Base-by-base conservation (phyloP, 2,113 vertebrate species). In the Boleophthalmus pectinirostris region DNA sequence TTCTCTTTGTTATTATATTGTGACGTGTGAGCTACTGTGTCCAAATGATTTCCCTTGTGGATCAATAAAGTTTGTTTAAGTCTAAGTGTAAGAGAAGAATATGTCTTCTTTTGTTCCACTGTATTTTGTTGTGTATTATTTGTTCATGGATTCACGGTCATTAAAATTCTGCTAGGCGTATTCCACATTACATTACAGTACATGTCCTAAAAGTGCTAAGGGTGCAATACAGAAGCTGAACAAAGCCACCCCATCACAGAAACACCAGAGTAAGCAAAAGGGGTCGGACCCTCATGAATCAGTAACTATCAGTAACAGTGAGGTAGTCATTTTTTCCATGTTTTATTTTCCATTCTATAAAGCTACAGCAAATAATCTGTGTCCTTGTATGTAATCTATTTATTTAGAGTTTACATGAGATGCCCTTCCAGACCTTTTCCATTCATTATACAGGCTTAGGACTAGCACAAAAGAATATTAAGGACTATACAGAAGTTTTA, bases 191-290 rank as follows among this genome's bases (percentile, higher is more conserved):
- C 84, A 76, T 57, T 64, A 73, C 68, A 80, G 74, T 72, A 82
- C 69, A 53, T 8, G 57, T 68, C 46, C 33, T 29, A 23, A 81
- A 82, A 87, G 54, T 73, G 83, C 78, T 79, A 68, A 58, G 23
- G 20, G 23, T 63, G 78, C 75, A 85, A 78, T 79, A 86, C 72
- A 47, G 79, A 61, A n/a, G 66, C 54, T 74, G 33, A 70, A 75
- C 72, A 79, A 80, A 78, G 77, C 77, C 79, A 73, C 73, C 67
- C 47, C 35, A 45, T 66, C n/a, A 58, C 78, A 67, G 56, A 70
- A 47, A 45, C 71, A 67, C 60, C 35, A 20, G 20, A 57, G 69
- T 29, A 75, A 66, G 64, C 64, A 66, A 66, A 66, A 46, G 38
- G 8, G 33, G 10, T n/a, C 38, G 60, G 63, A 56, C 66, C 10